Percentiles rank a stretch among this genome's conserved stretches.
These are phyloP conservation scores for Schizopygopsis malacanthus DNA, from an alignment of 2,797 vertebrate genomes.

Conservation along the genomic window DNA sequence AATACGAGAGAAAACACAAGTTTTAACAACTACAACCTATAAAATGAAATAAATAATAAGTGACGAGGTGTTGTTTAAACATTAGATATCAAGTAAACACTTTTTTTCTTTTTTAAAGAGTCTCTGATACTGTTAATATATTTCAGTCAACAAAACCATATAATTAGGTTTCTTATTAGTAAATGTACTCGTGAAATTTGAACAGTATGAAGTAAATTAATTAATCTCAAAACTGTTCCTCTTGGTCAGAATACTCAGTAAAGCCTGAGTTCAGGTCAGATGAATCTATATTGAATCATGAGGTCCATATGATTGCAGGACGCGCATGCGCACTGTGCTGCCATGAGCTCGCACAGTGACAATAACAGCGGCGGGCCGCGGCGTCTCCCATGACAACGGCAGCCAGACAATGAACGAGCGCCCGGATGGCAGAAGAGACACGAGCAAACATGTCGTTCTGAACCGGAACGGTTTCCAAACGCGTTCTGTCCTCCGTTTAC, in stretches of 20 bases:
- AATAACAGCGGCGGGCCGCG: constrained; percentile 34
- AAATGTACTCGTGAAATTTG: background rate
- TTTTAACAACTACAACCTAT: too few species aligned
- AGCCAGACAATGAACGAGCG: constrained; percentile 37
- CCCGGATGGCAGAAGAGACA: constrained; percentile 6
- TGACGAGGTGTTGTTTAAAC: too few species aligned
- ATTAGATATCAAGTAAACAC: too few species aligned
- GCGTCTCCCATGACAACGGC: constrained; percentile 40
- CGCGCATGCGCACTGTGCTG: constrained; percentile 35
- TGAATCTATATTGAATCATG: background rate
- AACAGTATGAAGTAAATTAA: background rate
- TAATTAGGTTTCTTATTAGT: background rate
- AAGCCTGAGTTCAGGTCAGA: background rate
- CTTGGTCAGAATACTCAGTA: background rate
- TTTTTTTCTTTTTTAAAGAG: background rate
- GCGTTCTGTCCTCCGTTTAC: background rate
- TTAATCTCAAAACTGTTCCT: background rate
- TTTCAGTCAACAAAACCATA: background rate
- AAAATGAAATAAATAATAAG: too few species aligned
- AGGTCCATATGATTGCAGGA: background rate
- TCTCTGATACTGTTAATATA: background rate
- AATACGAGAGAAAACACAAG: too few species aligned
- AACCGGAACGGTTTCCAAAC: background rate
- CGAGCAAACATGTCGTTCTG: background rate
- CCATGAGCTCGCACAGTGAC: constrained; percentile 31